Evolutionary conservation across 2,888 invertebrate species (phyloP).

Genomic region (Xestia rhomboidea): DNA sequence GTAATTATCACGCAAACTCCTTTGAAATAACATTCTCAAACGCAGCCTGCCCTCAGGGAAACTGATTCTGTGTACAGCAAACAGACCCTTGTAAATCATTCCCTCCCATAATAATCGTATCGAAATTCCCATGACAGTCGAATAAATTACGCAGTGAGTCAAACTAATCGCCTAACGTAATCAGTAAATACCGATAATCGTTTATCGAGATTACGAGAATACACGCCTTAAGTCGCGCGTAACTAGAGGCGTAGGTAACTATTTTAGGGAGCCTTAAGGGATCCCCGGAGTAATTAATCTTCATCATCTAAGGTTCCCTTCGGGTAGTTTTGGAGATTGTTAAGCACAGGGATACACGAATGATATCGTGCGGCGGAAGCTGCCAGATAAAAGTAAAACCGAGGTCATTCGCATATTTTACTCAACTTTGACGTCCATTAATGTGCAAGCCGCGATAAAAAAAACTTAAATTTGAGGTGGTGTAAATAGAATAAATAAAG

Average conservation of each 20-base stretch:
- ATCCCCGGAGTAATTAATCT: conserved; percentile 73
- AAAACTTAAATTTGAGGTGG: neutral
- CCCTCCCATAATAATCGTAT: conserved; percentile 16
- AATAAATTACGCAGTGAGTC: conserved; percentile 32
- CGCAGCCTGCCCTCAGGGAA: conserved; percentile 43
- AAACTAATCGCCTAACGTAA: conserved; percentile 50
- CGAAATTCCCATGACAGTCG: conserved; percentile 1
- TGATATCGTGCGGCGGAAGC: conserved; percentile 21
- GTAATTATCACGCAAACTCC: conserved; percentile 43
- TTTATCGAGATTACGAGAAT: conserved; percentile 62
- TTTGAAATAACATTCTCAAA: conserved; percentile 34
- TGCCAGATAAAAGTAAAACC: conserved; percentile 12
- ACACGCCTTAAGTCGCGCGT: conserved; percentile 45
- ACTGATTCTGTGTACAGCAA: conserved; percentile 27
- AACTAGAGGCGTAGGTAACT: conserved; percentile 64
- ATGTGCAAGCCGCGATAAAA: neutral
- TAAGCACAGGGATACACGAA: conserved; percentile 41
- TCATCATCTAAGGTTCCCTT: conserved; percentile 67
- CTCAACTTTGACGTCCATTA: neutral
- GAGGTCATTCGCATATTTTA: conserved; percentile 41
- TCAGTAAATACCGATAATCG: conserved; percentile 63
- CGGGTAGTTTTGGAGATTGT: conserved; percentile 64
- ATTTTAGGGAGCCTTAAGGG: conserved; percentile 61
- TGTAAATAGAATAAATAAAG: neutral
- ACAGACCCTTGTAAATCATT: conserved; percentile 40